Base-by-base conservation (phyloP, 1,140 invertebrate species). In the Danaus melanippus region DNA sequence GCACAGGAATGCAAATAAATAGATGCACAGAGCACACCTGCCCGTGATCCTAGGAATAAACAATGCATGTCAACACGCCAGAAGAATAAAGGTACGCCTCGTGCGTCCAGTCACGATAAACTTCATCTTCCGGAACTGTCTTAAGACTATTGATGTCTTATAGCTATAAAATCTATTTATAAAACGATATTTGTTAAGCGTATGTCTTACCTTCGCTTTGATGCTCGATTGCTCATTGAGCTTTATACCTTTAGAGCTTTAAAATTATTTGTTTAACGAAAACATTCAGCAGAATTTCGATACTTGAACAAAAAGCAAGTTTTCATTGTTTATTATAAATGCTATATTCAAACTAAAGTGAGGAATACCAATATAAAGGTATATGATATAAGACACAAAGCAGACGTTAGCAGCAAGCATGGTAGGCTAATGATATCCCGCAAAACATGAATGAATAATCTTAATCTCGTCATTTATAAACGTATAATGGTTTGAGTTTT, bases 1-100 rank as follows among this genome's bases (percentile, higher is more conserved):
- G 68, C 63, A 71, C 66, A 64, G 76, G 79, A 79, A 81, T 79
- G 81, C 75, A 81, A 84, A 82, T 79, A 82, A 81, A 84, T 84
- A 76, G 65, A 77, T 76, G 66, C 68, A 68, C 60, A 71, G 62
- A 62, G 69, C 67, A 74, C 79, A 85, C 82, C 82, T 83, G 79
- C 69, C 71, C 64, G 55, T 65, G 69, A 79, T 77, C 74, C 66
- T 47, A 57, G 74, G 75, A 69, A 75, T 76, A 85, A 80, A 80
- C 79, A 83, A 81, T 79, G 70, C 74, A 60, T 69, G 68, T 76
- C 71, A 71, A 67, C 66, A 66, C 60, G 67, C 69, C 64, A 64
- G 46, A 56, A 56, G 64, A 68, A 69, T 72, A 63, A 73, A 59
- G 58, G 56, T 57, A 64, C 58, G 49, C 47, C 42, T 56, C 55